Conservation (phyloP, 23 tunicate genomes). For the Pegea sp. region DNA sequence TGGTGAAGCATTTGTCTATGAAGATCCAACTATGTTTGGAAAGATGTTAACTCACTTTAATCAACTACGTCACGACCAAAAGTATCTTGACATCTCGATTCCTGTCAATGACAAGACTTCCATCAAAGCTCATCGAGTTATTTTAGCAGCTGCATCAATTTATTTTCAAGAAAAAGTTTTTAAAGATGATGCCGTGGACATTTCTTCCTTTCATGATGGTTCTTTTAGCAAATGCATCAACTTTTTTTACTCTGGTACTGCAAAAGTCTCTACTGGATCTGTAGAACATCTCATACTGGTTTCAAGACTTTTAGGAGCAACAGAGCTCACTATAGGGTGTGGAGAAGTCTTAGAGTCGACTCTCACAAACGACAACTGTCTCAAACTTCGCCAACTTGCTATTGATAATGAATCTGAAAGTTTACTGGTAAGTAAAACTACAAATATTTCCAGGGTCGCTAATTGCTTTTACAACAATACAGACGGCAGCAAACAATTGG, state of each 20-base stretch:
- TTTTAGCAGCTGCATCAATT: conserved; percentile 13
- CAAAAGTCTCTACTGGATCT: conserved; percentile 14
- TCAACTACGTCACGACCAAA: conserved; percentile 11
- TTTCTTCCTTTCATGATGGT: not conserved
- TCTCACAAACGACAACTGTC: conserved; percentile 22
- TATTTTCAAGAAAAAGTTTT: conserved; percentile 25
- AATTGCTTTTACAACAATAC: not conserved
- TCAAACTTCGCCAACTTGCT: conserved; percentile 22
- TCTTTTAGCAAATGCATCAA: not conserved
- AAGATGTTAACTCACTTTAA: conserved; percentile 62
- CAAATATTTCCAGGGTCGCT: not conserved
- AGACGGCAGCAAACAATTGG: not conserved
- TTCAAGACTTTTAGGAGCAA: conserved; percentile 6
- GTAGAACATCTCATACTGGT: conserved; percentile 28
- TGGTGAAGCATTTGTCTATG: conserved; percentile 3
- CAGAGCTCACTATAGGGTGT: conserved; percentile 52
- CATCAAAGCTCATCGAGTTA: conserved; percentile 17
- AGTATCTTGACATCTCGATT: conserved; percentile 12
- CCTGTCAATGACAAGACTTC: not conserved
- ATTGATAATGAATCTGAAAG: conserved; percentile 30
- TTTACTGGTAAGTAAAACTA: conserved; percentile 21
- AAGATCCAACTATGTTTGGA: conserved; percentile 37
- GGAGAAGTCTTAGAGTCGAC: conserved; percentile 46
- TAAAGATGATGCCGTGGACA: no score
- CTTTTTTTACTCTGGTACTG: conserved; percentile 44